These are phyloP conservation scores for Calonectris borealis DNA, from an alignment of 2,113 vertebrate species.

Conservation along the genomic window DNA sequence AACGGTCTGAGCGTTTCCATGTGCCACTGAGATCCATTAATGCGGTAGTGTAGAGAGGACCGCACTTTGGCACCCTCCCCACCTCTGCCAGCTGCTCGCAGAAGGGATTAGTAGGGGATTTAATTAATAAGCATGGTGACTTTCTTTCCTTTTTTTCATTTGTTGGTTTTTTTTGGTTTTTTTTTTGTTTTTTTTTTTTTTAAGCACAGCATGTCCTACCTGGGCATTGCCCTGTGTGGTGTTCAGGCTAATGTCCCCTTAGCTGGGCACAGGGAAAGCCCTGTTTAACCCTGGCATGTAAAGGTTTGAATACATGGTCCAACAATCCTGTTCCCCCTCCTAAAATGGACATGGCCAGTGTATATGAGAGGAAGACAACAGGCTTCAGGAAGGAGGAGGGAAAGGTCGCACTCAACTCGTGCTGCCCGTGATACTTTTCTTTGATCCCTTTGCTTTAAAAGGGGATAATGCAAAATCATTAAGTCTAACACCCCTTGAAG, in stretches of 20 bases:
- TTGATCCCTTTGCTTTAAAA: background rate
- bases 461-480: background rate
- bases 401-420: background rate
- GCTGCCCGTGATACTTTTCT: background rate
- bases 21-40: background rate
- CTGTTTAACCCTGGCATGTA: accelerated
- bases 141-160: background rate
- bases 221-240: background rate
- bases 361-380: background rate
- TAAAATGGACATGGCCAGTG: background rate
- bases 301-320: background rate
- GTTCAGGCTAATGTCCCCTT: background rate
- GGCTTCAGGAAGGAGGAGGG: background rate
- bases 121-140: background rate
- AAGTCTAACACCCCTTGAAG: background rate
- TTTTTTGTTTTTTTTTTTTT: background rate
- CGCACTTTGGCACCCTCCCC: background rate
- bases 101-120: background rate
- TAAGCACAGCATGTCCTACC: background rate
- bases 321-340: background rate
- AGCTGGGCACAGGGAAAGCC: no score
- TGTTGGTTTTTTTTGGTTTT: no score
- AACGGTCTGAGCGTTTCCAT: background rate
- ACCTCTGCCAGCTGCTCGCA: background rate
- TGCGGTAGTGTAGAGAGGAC: accelerated